Base-by-base conservation (phyloP, 2,797 vertebrate genomes). In the Manis crassicaudata region DNA sequence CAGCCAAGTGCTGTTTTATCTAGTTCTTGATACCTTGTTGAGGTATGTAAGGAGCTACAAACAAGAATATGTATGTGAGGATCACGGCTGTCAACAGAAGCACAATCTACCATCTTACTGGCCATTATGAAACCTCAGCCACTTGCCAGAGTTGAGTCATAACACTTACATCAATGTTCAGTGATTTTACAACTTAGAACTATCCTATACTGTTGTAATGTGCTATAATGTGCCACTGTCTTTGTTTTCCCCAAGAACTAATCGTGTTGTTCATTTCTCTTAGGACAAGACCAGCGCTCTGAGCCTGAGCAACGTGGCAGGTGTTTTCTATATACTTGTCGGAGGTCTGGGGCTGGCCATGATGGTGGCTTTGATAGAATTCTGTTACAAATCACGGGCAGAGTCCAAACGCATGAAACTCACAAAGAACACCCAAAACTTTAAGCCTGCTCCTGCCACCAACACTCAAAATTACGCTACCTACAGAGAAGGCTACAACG, bases 231-330 rank as follows among this genome's bases (percentile, higher is more conserved):
- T 98, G 95, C 97, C 92, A 95, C 79, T 97, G 88, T 85, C 92
- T 92, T 93, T 65, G 92, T 97, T 96, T 95, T 88, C 91, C 94
- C 72, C 92, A 13, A 76, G 90, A 96, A 90, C 99, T 99, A 99
- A 99, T 98, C 65, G 2, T 96, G 11, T 97, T 99, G 98, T 99
- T 99, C 98, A 94, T 99, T 99, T 99, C 99, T 99, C 99, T 98
- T 99, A 99, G 99, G 99, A 99, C 99, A 99, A 99, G 99, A 99
- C 99, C 98, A 99, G 99, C 90, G 99, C 99, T 98, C 99, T 99
- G 98, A 99, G 99, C 98, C 99, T 99, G 98, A 99, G 99, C 99
- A 99, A 99, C 99, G 99, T 99, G 97, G 99, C 99, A 92, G 99
- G 99, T 90, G 99, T 99, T 98, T 99, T 99, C 99, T 99, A 99